phyloP scores from a whole-genome alignment of 2,797 vertebrate species.

The Sebastes taczanowskii region DNA sequence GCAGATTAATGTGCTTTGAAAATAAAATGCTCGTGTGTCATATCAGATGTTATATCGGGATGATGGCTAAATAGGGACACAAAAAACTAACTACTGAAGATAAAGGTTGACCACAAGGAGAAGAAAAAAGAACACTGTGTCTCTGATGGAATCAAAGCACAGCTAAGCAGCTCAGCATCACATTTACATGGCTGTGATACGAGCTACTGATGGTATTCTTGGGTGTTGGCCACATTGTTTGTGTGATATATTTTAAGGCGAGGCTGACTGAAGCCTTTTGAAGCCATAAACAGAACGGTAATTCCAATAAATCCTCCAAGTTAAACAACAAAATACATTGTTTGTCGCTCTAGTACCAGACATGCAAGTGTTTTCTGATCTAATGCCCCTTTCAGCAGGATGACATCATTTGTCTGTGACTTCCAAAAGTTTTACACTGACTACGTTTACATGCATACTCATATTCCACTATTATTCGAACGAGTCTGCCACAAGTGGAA shows the following conservation, averaged over 20 bases:
- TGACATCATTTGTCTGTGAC: too few species aligned
- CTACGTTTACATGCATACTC: rapidly evolving
- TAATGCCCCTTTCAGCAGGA: too few species aligned
- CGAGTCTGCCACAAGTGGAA: too few species aligned
- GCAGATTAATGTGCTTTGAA: slow-evolving; percentile 2
- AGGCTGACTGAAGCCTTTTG: neutral
- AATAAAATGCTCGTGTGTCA: slow-evolving; percentile 1
- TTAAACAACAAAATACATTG: neutral
- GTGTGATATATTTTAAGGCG: neutral
- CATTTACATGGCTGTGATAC: neutral
- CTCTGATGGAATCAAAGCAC: slow-evolving; percentile 1
- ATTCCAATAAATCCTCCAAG: neutral
- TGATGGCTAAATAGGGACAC: neutral
- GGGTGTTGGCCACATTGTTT: neutral
- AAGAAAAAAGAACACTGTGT: neutral
- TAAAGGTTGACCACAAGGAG: neutral
- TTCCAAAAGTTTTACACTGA: too few species aligned
- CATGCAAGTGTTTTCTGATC: too few species aligned
- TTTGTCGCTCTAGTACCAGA: neutral
- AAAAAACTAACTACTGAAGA: neutral
- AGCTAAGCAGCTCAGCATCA: neutral
- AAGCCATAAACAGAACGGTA: neutral
- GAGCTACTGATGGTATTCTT: neutral
- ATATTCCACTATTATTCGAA: too few species aligned
- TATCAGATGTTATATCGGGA: neutral